Base-by-base conservation (phyloP, 2,797 vertebrate species). In the Aldrovandia affinis region DNA sequence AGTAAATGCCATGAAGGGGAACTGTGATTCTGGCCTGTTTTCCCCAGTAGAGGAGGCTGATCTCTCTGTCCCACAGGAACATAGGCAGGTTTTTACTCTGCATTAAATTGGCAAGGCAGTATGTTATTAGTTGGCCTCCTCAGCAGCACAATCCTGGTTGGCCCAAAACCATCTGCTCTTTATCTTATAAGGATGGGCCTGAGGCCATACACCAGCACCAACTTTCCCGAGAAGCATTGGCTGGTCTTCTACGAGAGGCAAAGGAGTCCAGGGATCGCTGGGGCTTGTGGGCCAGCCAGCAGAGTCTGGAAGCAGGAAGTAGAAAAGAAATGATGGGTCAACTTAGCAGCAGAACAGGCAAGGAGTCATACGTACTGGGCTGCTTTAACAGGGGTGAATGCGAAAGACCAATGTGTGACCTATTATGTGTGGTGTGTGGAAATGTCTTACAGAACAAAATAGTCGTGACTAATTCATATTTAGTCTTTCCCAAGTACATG, bases 161-260 rank as follows among this genome's bases (percentile, higher is more conserved):
- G 89, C 83, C 85, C 86, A 33, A n/a, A 87, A 83, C 89, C 87
- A 83, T 90, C 89, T 92, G 91, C 77, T 90, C 63, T 88, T 78
- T 81, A 36, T 89, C 79, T 86, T 57, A 82, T 65, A 70, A 57
- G 81, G 81, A 86, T 78, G 44, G 47, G 79, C 73, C 82, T 30
- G 22, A 79, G 89, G 87, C 85, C 39, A 55, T n/a, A n/a, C n/a
- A n/a, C n/a, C 84, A 81, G 85, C 82, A 73, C 30, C 52, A 54
- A 80, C 86, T 85, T 87, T 85, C 83, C 57, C 82, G 79, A 88
- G 59, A 83, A 68, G 39, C 84, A 85, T 86, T 83, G 87, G 78
- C 50, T 42, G 80, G 82, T 83, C 82, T 84, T 84, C 83, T 15
- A 55, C 79, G 82, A 81, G 82, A 0, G 1, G 28, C 83, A 85